Conservation (phyloP, 2,113 vertebrate species). For the Cyrtonyx montezumae region DNA sequence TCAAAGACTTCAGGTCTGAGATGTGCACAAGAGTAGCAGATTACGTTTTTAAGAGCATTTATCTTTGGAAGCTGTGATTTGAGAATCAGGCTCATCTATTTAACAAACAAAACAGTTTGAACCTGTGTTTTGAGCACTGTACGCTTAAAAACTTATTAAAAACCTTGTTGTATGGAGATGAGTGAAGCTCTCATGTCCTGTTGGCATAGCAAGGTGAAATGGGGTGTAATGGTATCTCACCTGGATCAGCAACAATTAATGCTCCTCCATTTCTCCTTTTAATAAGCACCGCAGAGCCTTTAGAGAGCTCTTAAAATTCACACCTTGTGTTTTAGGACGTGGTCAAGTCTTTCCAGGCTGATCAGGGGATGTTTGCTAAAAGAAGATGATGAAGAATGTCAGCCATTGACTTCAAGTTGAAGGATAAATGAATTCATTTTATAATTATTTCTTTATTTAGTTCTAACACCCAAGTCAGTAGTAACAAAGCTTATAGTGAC, state of each 20-base stretch:
- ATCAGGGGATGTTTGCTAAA: background rate
- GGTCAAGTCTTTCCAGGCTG: background rate
- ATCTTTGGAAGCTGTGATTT: background rate
- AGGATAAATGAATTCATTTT: background rate
- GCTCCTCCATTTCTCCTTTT: background rate
- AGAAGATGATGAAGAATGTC: background rate
- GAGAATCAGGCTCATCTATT: background rate
- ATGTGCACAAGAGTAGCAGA: background rate
- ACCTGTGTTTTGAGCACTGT: background rate
- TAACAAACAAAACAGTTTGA: background rate
- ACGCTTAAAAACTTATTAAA: background rate
- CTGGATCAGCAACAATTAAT: background rate
- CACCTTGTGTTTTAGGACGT: background rate
- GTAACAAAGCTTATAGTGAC: too few relatives aligned
- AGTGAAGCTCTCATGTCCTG: background rate
- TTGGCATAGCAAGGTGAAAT: background rate
- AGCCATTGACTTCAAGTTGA: background rate
- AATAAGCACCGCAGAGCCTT: background rate
- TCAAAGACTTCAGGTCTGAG: background rate
- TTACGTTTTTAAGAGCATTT: background rate
- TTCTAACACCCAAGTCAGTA: background rate
- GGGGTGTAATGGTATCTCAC: background rate
- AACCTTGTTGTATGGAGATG: background rate
- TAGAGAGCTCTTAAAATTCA: background rate
- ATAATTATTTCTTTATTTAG: background rate